Base-by-base conservation (phyloP, 2,888 invertebrate species). In the Glaucopsyche alexis region DNA sequence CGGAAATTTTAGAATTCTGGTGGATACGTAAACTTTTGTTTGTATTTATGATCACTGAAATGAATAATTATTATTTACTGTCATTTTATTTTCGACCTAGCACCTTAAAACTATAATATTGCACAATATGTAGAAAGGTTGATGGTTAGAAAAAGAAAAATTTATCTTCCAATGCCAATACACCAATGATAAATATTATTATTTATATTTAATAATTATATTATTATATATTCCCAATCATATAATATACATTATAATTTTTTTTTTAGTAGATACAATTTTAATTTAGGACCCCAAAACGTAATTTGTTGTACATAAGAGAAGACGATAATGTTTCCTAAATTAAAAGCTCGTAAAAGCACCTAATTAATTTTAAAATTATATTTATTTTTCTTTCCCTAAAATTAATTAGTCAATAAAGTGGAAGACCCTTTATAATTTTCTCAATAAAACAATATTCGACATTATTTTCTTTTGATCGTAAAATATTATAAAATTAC, bases 11-110 rank as follows among this genome's bases (percentile, higher is more conserved):
- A 75, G 78, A 81, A 78, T 80, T 81, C 81, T 80, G 14, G 72
- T 50, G 81, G 82, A 84, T 82, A 82, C 82, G 80, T 82, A 80
- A 83, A 84, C 85, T 85, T 85, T 66, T 66, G 38, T 65, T 65
- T 40, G 14, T 65, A 65, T 65, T 65, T 65, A 65, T 65, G 38
- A 40, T 40, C 38, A 14, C 8, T 42, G 5, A 42, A 42, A 60
- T 6, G 29, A 60, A 29, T 29, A 1, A 19, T 55, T 2, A 19
- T 19, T 19, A 4, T 16, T 42, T 42, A 42, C 8, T 8, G 42
- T 42, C 42, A 7, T 42, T 42, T 42, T 42, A 42, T 42, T 6
- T 42, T 42, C 42, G 29, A 29, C 4, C 29, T 29, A 29, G 29
- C 29, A 29, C 29, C 29, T 29, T 29, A 29, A 29, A 29, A 29